Evolutionary conservation across 1,140 invertebrate species (phyloP).

Genomic region (Physella acuta): DNA sequence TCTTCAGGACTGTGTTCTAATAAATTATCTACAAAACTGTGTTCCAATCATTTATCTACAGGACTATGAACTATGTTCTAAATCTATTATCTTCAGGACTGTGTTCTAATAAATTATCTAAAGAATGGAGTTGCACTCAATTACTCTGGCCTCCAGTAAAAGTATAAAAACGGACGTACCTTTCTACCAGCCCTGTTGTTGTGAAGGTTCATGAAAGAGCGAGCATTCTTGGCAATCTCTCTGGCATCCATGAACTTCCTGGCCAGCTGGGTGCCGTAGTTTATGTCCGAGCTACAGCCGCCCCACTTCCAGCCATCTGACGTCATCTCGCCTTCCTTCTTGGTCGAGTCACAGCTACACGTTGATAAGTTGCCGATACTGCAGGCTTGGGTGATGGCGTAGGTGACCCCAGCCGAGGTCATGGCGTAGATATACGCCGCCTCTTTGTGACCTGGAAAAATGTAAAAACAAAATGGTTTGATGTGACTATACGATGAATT

Average conservation of each 20-base stretch:
- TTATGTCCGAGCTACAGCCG: conserved; percentile 65
- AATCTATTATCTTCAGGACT: no score
- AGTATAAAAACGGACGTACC: conserved; percentile 62
- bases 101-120: no score
- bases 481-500: no score
- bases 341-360: conserved; percentile 72
- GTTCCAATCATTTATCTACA: no score
- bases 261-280: conserved; percentile 65
- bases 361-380: conserved; percentile 80
- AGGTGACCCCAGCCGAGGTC: conserved; percentile 80
- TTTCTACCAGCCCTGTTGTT: conserved; percentile 92
- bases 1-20: no score
- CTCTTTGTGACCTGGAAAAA: conserved; percentile 66
- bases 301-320: conserved; percentile 58
- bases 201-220: conserved; percentile 88
- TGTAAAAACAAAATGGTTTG: no score
- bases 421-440: conserved; percentile 64
- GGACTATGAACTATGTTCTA: no score
- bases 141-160: not conserved
- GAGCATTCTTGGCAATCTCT: conserved; percentile 66
- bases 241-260: conserved; percentile 65
- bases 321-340: conserved; percentile 37
- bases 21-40: no score
- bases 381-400: conserved; percentile 81
- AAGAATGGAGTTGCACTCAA: not conserved